Evolutionary conservation across 2,113 vertebrate species (phyloP), one percentile per base, ranked within the genome.

Genomic region (Tachuris rubrigastra): DNA sequence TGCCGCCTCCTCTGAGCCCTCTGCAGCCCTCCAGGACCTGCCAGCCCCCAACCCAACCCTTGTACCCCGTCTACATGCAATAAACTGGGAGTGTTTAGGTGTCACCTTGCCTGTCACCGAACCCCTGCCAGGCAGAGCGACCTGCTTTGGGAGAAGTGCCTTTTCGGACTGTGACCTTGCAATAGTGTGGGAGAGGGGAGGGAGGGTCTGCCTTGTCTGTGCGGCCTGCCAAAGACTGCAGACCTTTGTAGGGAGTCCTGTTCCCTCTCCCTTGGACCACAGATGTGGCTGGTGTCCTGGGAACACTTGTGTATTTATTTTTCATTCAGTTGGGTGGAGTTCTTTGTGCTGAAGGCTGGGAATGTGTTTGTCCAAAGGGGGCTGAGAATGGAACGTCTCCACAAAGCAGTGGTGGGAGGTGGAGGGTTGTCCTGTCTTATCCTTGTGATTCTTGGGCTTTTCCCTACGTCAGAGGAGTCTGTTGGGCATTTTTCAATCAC

Each of bases 141-240:
- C 90, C 94, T 83, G 93, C 88, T 96, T 90, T 94, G 93, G 93
- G 95, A 96, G 93, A 97, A 97, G 96, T 97, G 96, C 96, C 96
- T 97, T 97, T 93, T 90, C 86, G 92, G 96, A 94, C 95, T 92
- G 96, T 58, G 84, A 91, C 85, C 90, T 84, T 90, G 96, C 73
- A 68, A 62, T 79, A 62, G 96, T 0, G 0, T 13, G 91, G 86
- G 80, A 67, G 68, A 76, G 78, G 77, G 80, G 52, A 71, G 39
- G 93, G 89, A 74, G 66, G 73, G 31, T 30, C 80, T 47, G 42
- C n/a, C 56, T 55, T 4, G 65, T 16, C 33, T 81, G 79, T n/a
- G 91, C 78, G 73, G 78, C 87, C 91, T 72, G 55, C 35, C 27
- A 21, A 85, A 72, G 23, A 21, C 79, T 83, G 47, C 49, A 65